A percentile compares a stretch with the other conserved stretches of the same genome.
These are phyloP conservation scores for Hucho hucho DNA, from an alignment of 2,113 vertebrate species.

Conservation along the genomic window DNA sequence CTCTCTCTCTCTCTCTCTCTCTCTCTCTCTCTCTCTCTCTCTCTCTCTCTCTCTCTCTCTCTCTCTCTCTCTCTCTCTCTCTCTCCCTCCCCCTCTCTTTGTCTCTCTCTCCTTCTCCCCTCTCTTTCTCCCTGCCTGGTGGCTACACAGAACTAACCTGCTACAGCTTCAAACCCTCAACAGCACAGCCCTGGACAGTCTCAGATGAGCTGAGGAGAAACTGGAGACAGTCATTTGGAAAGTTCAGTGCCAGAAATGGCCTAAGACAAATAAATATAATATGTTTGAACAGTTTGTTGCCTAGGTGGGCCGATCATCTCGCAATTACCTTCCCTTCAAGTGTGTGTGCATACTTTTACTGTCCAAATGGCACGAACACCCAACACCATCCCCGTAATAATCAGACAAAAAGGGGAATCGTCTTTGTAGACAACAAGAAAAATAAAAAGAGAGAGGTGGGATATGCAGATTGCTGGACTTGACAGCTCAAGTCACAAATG, in stretches of 20 bases:
- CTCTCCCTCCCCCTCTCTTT: too few species aligned
- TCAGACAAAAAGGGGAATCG: conserved; percentile 23
- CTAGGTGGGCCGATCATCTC: conserved; percentile 87
- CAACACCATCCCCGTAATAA: conserved; percentile 4
- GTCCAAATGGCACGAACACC: conserved; percentile 7
- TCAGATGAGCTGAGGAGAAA: conserved; percentile 84
- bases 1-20: too few species aligned
- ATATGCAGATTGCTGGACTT: neutral
- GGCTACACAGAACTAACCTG: conserved; percentile 75
- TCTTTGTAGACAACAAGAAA: neutral
- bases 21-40: too few species aligned
- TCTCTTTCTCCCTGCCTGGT: conserved; percentile 57
- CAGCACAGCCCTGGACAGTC: conserved; percentile 77
- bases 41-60: too few species aligned
- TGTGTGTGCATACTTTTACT: neutral
- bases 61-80: too few species aligned
- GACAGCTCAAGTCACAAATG: neutral
- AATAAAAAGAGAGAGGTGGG: neutral
- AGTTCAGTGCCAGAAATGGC: conserved; percentile 80
- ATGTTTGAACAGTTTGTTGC: conserved; percentile 78
- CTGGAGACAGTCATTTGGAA: conserved; percentile 80
- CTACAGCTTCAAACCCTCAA: conserved; percentile 78
- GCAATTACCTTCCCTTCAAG: conserved; percentile 51
- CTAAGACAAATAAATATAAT: conserved; percentile 86
- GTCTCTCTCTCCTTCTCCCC: neutral